A percentile compares a stretch with the other conserved stretches of the same genome.
These are phyloP conservation scores for Protophormia terraenovae DNA, from an alignment of 2,888 invertebrate species.

Conservation along the genomic window DNA sequence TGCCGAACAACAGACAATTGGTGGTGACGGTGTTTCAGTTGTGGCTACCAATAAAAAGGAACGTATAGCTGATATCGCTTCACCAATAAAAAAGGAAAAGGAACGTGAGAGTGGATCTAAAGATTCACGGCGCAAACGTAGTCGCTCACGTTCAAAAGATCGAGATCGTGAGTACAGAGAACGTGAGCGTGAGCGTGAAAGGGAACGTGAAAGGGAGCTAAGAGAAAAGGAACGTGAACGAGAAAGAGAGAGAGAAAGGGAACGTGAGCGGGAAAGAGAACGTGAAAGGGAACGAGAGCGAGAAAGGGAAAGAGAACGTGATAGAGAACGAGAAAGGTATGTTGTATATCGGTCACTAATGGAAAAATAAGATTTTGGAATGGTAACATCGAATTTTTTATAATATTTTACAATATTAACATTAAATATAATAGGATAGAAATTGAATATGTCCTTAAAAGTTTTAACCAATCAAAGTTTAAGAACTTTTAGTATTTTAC, in stretches of 20 bases:
- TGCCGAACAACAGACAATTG: slow-evolving; percentile 70
- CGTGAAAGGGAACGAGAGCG: slow-evolving; percentile 65
- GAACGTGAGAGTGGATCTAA: slow-evolving; percentile 69
- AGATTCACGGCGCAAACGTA: slow-evolving; percentile 70
- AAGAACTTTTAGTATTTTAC: too few species aligned
- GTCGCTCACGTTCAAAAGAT: slow-evolving; percentile 81
- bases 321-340: slow-evolving; percentile 82
- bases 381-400: too few species aligned
- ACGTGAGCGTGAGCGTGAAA: slow-evolving; percentile 85
- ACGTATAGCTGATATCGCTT: slow-evolving; percentile 72
- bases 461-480: too few species aligned
- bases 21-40: slow-evolving; percentile 2
- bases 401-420: too few species aligned
- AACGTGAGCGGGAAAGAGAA: slow-evolving; percentile 76
- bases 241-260: slow-evolving; percentile 80
- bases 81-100: slow-evolving; percentile 76
- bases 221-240: slow-evolving; percentile 81
- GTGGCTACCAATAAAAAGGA: slow-evolving; percentile 66
- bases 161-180: slow-evolving; percentile 83
- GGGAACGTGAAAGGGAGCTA: slow-evolving; percentile 82
- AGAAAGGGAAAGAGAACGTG: slow-evolving; percentile 79
- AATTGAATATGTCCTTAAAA: too few species aligned
- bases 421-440: too few species aligned
- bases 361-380: too few species aligned
- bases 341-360: background rate